Evolutionary conservation across 2,797 vertebrate species (phyloP), one percentile per base, ranked within the genome.

Genomic region (Distichodus sexfasciatus): DNA sequence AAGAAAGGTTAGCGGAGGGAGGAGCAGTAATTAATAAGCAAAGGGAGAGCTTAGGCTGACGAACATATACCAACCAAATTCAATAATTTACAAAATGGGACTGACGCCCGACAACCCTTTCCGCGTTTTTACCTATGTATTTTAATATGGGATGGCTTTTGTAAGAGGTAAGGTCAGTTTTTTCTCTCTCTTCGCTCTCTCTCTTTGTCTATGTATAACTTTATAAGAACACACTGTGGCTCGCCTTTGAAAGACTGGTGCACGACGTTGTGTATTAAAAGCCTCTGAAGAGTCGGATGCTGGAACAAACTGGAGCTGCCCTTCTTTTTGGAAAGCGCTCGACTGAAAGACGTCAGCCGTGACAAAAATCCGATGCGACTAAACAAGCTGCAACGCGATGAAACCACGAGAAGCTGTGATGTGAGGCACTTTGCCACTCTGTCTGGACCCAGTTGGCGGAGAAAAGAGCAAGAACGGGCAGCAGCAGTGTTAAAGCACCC

Each of bases 391-490:
- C 41, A 44, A 65, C 65, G 48, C 65, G 62, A 51, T 6, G 29
- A 51, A 72, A 58, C 50, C 60, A 66, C 12, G 48, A 29, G 31
- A 67, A 61, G 7, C 19, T 43, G 33, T 76, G 75, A 66, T 43
- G 28, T 57, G 71, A 70, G 77, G 78, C 75, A 43, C 77, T 77
- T 83, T 85, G 76, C 78, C 82, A 76, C 81, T 86, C 79, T 76
- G 82, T 77, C 81, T 79, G 85, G 86, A 83, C 88, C 86, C 88
- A 88, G 86, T 87, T 89, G 89, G 88, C 89, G 90, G 87, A 88
- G 88, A 88, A 91, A 91, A 90, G 89, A 89, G 89, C 90, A 92
- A 87, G 84, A 84, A 83, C 69, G 76, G 79, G 84, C 84, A 76
- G 80, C 84, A 76, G 80, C 81, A 50, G 89, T 86, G 88, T 88